Conservation (phyloP, 2,797 vertebrate species). For the Eospalax fontanierii region DNA sequence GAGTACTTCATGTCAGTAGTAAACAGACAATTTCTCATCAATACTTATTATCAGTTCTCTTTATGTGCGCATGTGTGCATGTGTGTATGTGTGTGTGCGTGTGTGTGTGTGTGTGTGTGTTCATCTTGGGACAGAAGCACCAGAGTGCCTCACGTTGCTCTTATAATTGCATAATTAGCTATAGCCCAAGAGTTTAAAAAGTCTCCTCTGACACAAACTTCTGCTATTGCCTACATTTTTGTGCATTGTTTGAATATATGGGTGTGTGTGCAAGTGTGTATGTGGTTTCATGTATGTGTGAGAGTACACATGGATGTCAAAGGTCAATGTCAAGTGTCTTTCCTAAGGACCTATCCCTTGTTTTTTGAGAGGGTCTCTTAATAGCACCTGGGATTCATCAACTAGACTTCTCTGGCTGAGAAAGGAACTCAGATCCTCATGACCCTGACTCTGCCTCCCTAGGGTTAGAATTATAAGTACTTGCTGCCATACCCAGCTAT, state of each 20-base stretch:
- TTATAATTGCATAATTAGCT: constrained; percentile 26
- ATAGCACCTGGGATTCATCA: not conserved
- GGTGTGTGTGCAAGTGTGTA: no score
- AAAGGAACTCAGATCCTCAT: not conserved
- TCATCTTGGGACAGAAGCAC: constrained; percentile 12
- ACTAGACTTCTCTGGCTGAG: not conserved
- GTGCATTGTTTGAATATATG: not conserved
- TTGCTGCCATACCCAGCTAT: no score
- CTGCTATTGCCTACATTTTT: constrained; percentile 11
- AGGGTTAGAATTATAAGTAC: not conserved
- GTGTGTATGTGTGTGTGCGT: not conserved
- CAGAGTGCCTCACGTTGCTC: not conserved
- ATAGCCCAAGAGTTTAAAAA: constrained; percentile 34
- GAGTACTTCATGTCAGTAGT: not conserved
- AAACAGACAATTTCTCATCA: constrained; percentile 50
- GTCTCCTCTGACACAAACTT: constrained; percentile 30
- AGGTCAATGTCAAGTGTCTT: not conserved
- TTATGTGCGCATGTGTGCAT: not conserved
- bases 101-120: not conserved
- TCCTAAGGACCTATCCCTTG: not conserved
- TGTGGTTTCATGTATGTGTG: not conserved
- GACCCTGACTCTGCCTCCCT: not conserved
- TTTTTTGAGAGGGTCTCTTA: not conserved
- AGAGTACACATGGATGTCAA: not conserved
- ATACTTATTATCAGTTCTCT: not conserved